Base-by-base conservation (phyloP, 1,140 invertebrate species). In the Sarcophaga bullata region DNA sequence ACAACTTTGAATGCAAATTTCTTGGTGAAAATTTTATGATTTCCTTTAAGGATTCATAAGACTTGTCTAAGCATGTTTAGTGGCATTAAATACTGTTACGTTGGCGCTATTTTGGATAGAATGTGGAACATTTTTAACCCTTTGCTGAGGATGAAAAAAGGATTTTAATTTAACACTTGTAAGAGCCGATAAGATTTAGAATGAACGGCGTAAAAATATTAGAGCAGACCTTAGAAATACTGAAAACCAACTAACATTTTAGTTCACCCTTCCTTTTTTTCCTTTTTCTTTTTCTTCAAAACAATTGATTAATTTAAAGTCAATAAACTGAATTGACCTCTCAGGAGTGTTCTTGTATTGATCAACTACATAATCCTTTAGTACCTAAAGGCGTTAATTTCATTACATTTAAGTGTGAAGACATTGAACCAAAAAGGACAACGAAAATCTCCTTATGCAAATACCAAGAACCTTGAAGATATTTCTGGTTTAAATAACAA, bases 401-500 rank as follows among this genome's bases (percentile, higher is more conserved):
- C 15, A 50, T 52, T 49, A 8, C 15, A 0, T 8, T 19, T 49
- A 78, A 52, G 49, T 50, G 73, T 52, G 25, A 37, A 37, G 25
- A 37, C 25, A 1, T 37, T 37, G 1, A 49, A n/a, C 73, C 7
- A 49, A 10, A 48, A 48, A 49, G 10, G 48, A 76, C 47, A 47
- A 11, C 48, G 47, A 49, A 76, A 17, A 17, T 8, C 1, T 17
- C 8, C n/a, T 50, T n/a, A 19, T 19, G 19, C 62, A 17, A 68
- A 19, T 68, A 25, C 19, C 17, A 19, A 10, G 8, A 76, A 17
- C 3, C 7, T 76, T 47, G n/a, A 50, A 78, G 11, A 25, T 11
- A 50, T 50, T 52, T n/a, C n/a, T 78, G 25, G 25, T 78, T 48
- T 78, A 50, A 78, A 78, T 78, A 78, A 52, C 75, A 52, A 17